phyloP scores from a whole-genome alignment of 2,888 invertebrate genomes.

The Altica lythri region DNA sequence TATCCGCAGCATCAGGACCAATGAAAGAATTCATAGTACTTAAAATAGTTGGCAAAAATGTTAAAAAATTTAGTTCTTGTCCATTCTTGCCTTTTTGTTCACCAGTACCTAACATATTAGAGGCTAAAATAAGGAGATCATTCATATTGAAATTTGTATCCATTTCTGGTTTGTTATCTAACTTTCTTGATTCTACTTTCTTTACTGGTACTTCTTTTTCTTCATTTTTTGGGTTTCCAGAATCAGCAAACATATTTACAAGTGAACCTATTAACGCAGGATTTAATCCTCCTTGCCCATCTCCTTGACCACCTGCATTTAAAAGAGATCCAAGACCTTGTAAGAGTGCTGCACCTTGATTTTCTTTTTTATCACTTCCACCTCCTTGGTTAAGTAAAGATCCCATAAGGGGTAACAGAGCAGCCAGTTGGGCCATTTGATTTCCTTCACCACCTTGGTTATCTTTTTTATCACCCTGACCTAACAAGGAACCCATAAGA shows the following conservation, averaged over 20 bases:
- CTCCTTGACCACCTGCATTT: conserved; percentile 17
- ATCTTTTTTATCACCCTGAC: conserved; percentile 5
- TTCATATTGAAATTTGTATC: conserved; percentile 31
- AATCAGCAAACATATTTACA: conserved; percentile 62
- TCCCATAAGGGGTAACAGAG: conserved; percentile 35
- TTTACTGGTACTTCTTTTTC: conserved; percentile 27
- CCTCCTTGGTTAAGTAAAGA: conserved; percentile 27
- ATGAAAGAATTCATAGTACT: conserved; percentile 65
- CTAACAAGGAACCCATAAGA: conserved; percentile 31
- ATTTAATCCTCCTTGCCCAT: conserved; percentile 59
- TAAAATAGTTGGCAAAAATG: conserved; percentile 70
- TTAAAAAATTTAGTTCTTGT: conserved; percentile 49
- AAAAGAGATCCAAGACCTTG: conserved; percentile 36
- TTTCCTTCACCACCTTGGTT: conserved; percentile 10
- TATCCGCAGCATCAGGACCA: conserved; percentile 65
- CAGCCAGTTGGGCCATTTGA: conserved; percentile 14
- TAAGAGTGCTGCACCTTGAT: conserved; percentile 24
- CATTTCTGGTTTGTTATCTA: neutral
- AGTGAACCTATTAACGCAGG: conserved; percentile 64
- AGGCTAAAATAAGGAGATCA: conserved; percentile 34
- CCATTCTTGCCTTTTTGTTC: conserved; percentile 7
- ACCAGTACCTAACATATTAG: conserved; percentile 35
- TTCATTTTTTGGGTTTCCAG: neutral
- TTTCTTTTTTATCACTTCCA: conserved; percentile 5
- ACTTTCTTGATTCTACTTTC: conserved; percentile 12